These are phyloP conservation scores for Drosophila robusta DNA, from an alignment of 2,888 invertebrate species.

Conservation along the genomic window DNA sequence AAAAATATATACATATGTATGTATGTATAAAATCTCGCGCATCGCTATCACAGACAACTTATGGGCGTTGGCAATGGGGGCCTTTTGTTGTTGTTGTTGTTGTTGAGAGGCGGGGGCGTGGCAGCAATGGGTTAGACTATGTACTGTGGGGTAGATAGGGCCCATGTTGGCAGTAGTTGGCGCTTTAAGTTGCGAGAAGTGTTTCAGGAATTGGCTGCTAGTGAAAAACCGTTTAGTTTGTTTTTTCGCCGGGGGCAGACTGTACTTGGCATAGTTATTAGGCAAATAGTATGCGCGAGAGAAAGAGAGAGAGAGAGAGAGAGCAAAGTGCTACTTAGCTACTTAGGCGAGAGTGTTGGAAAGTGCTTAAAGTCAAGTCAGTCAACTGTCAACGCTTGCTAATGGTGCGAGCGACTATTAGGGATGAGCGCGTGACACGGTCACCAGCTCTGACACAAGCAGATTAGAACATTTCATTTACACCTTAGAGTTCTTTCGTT, in stretches of 20 bases:
- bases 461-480: background rate
- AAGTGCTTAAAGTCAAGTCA: constrained; percentile 31
- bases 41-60: constrained; percentile 7
- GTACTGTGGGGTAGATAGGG: background rate
- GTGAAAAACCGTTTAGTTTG: constrained; percentile 29
- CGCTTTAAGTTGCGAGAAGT: constrained; percentile 23
- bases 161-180: constrained; percentile 21
- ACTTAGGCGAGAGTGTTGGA: constrained; percentile 28
- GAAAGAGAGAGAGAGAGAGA: background rate
- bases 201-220: constrained; percentile 12
- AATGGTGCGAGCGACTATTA: constrained; percentile 11
- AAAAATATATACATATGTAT: too few species aligned
- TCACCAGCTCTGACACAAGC: too few species aligned
- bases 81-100: too few species aligned
- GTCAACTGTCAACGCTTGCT: constrained; percentile 29
- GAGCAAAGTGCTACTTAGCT: constrained; percentile 15
- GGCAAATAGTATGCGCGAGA: background rate
- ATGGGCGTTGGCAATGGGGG: background rate
- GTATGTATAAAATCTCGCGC: background rate
- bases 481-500: too few species aligned
- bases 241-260: constrained; percentile 20
- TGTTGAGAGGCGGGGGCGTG: constrained; percentile 7
- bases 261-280: constrained; percentile 15
- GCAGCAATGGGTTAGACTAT: constrained; percentile 4
- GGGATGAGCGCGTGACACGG: constrained; percentile 18